Evolutionary conservation across 2,888 invertebrate species (phyloP), one percentile per base, ranked within the genome.

Genomic region (Zelleria hepariella): DNA sequence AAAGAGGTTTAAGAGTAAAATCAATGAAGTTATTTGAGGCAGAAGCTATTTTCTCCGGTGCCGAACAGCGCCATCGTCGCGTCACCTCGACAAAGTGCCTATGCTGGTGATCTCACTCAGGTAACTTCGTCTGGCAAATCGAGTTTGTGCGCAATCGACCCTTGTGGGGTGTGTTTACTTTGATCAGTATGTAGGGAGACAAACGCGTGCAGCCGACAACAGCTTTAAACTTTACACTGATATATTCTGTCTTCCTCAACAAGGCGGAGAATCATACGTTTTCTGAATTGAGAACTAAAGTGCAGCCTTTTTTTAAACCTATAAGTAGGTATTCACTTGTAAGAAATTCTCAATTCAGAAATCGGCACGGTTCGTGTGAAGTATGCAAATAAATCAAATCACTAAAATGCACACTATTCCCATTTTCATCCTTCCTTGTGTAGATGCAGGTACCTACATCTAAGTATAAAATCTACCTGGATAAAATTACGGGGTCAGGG

Each of bases 121-220:
- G 66, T 74, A 77, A 78, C 69, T 69, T 71, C 66, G 70, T 74
- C 66, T 69, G 64, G 72, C 60, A 77, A 77, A 80, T 80, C 72
- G 67, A 74, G 67, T 77, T 78, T 72, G 63, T 62, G 42, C 59
- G 63, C 64, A 71, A 70, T 67, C 60, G 64, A 65, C 26, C 25
- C 58, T 15, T 58, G 51, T 49, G 27, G 49, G 25, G 51, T 27
- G 18, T 55, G 55, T 55, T 32, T 47, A 48, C 57, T 24, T 57
- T 47, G 32, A 56, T 42, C 32, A 42, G 32, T 42, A 15, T 56
- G 21, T 32, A 23, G 27, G 25, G 8, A 21, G 32, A 42, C 56
- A 32, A 20, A 56, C 7, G 56, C 24, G 47, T 42, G 15, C 32
- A 42, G 10, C 15, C 32, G 15, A 42, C 10, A n/a, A n/a, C n/a